Evolutionary conservation across 1,140 invertebrate genomes (phyloP).

Genomic region (Melanaphis sacchari): DNA sequence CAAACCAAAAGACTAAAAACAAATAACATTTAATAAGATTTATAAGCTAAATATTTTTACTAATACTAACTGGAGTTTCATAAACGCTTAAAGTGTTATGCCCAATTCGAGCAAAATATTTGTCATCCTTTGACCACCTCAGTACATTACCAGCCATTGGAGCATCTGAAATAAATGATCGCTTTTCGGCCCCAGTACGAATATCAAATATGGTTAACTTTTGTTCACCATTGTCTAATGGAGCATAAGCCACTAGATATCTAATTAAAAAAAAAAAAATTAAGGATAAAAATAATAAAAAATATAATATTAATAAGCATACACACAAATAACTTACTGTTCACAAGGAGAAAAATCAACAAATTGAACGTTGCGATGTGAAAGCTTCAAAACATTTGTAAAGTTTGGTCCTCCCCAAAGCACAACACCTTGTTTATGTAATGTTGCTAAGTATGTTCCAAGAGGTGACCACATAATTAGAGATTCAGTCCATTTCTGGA

Average conservation of each 20-base stretch:
- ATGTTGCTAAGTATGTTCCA: conserved; percentile 95
- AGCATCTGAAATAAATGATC: conserved; percentile 86
- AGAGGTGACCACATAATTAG: conserved; percentile 96
- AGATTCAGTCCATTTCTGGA: conserved; percentile 90
- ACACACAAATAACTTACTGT: conserved; percentile 69
- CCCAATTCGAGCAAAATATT: conserved; percentile 92
- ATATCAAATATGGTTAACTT: conserved; percentile 95
- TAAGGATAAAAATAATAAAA: conserved; percentile 20
- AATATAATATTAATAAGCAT: not conserved
- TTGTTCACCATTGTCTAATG: conserved; percentile 73
- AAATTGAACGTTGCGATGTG: conserved; percentile 89
- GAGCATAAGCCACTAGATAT: conserved; percentile 92
- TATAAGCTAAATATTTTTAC: not conserved
- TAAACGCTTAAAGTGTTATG: conserved; percentile 89
- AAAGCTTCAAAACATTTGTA: conserved; percentile 89
- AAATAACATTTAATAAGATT: conserved; percentile 16
- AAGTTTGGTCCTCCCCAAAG: conserved; percentile 97
- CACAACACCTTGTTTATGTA: conserved; percentile 93
- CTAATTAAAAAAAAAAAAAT: conserved; percentile 63
- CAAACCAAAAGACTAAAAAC: conserved; percentile 82
- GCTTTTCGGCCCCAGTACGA: conserved; percentile 87
- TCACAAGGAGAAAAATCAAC: conserved; percentile 98
- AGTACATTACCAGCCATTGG: conserved; percentile 74
- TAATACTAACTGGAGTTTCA: conserved; percentile 80
- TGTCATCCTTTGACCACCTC: conserved; percentile 97